phyloP scores from a whole-genome alignment of 2,797 vertebrate species.

The Acanthurus tractus region DNA sequence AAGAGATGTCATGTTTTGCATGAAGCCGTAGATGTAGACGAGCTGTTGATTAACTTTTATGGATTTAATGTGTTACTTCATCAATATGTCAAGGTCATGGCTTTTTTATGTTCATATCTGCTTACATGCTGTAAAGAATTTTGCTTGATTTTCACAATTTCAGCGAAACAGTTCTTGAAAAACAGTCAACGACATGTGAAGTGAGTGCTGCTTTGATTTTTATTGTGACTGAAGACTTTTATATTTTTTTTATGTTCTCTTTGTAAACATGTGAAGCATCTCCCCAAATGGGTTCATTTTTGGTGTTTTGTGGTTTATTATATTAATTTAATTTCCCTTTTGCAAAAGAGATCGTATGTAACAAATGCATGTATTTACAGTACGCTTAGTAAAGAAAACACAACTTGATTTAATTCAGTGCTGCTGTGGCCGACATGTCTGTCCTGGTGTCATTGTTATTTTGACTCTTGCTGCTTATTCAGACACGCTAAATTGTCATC shows the following conservation, averaged over 20 bases:
- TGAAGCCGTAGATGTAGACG: neutral
- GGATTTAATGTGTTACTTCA: neutral
- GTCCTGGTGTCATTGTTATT: neutral
- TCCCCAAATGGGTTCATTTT: neutral
- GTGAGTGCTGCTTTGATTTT: neutral
- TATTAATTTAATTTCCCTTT: neutral
- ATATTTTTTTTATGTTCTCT: neutral
- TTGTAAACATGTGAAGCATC: neutral
- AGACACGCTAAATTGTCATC: neutral
- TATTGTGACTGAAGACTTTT: neutral
- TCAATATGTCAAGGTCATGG: neutral
- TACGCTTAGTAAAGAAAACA: neutral
- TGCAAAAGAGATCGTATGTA: too few relatives aligned
- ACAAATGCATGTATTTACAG: neutral
- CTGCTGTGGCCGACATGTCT: neutral
- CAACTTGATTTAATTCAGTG: neutral
- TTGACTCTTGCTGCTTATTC: neutral
- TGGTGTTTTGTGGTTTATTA: neutral
- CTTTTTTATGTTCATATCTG: neutral
- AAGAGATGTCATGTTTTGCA: neutral
- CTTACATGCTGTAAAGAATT: neutral
- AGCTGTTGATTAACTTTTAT: neutral
- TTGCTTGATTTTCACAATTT: neutral
- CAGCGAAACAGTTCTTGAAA: neutral
- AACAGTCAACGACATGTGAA: neutral